Percentiles rank a stretch among this genome's conserved stretches.
Conservation (phyloP, 2,797 vertebrate species). For the Pangasius sanitwongsei region DNA sequence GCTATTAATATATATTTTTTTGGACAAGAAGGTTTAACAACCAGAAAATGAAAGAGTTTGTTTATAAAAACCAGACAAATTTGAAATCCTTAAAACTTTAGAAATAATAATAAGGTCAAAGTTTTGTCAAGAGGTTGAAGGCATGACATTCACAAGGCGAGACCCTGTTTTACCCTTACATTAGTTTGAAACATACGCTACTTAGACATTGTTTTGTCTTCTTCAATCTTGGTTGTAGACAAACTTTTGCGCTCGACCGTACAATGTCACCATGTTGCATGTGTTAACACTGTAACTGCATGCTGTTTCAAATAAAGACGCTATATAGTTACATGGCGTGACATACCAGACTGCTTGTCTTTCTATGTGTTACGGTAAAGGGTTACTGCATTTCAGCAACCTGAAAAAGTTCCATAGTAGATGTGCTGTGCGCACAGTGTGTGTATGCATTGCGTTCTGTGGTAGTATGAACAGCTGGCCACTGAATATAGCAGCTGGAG, state of each 20-base stretch:
- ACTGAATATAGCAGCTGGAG: constrained; percentile 26
- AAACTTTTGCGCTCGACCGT: neutral
- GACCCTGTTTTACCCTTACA: neutral
- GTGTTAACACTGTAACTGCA: neutral
- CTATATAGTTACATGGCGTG: neutral
- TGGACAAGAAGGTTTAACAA: too few species aligned
- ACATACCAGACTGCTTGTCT: neutral
- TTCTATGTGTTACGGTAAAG: neutral
- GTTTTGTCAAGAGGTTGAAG: neutral
- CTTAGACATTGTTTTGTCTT: neutral
- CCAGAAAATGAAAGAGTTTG: neutral
- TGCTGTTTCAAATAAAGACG: neutral
- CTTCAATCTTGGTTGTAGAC: neutral
- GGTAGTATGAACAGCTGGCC: constrained; percentile 22
- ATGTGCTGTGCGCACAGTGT: constrained; percentile 3
- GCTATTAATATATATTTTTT: neutral
- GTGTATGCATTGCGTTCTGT: neutral
- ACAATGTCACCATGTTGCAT: too few species aligned
- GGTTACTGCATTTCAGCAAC: neutral
- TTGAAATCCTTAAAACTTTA: neutral
- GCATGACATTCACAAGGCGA: neutral
- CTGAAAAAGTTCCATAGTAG: neutral
- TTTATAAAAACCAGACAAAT: neutral
- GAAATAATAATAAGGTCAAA: neutral
- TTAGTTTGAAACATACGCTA: neutral